phyloP scores from a whole-genome alignment of 2,113 vertebrate genomes.

The Gymnorhina tibicen region DNA sequence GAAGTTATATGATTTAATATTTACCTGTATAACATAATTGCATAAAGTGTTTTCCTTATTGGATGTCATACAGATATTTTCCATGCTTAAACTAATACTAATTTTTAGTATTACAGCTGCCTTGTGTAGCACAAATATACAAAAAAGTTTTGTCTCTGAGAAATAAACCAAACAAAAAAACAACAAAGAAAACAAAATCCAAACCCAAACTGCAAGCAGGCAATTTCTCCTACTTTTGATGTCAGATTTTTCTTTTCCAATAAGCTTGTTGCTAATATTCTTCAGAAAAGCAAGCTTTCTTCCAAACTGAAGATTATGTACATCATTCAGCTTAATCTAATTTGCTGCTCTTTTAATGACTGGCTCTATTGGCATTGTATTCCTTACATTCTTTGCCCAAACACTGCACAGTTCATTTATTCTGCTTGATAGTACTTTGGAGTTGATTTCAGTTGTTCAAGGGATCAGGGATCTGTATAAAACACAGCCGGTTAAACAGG shows the following conservation, averaged over 20 bases:
- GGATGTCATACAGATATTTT: not conserved
- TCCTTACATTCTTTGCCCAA: not conserved
- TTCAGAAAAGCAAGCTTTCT: not conserved
- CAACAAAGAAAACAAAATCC: not conserved
- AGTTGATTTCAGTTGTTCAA: not conserved
- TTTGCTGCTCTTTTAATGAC: not conserved
- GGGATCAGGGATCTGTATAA: not conserved
- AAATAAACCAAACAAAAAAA: not conserved
- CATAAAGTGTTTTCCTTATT: not conserved
- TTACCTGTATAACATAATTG: not conserved
- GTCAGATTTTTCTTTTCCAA: not conserved
- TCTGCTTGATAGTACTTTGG: not conserved
- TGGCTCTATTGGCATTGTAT: not conserved
- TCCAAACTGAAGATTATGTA: not conserved
- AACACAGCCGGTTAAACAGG: not conserved
- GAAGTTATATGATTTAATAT: not conserved
- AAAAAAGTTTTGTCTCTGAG: not conserved
- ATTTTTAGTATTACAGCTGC: not conserved
- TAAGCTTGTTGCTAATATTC: not conserved
- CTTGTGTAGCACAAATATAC: not conserved
- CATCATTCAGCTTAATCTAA: not conserved
- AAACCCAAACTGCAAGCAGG: not conserved
- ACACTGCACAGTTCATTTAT: not conserved
- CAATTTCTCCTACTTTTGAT: not conserved
- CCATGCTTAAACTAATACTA: not conserved